These are phyloP conservation scores for Ochlodes sylvanus DNA, from an alignment of 2,888 invertebrate species.

Conservation along the genomic window DNA sequence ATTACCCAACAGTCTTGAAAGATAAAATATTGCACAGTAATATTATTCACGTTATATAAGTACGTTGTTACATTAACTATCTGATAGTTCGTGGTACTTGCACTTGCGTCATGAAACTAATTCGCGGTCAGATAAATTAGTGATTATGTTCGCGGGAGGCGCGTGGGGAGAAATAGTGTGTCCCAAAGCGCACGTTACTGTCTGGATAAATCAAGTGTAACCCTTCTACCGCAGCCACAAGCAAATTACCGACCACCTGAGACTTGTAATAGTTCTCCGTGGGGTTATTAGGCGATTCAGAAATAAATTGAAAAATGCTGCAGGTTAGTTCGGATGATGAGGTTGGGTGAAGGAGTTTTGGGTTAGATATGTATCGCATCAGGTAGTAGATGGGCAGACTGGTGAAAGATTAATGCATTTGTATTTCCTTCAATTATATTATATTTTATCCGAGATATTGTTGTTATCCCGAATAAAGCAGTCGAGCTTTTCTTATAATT, in stretches of 20 bases:
- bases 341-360: too few relatives aligned
- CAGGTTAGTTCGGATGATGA: not conserved
- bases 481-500: too few relatives aligned
- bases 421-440: too few relatives aligned
- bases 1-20: not conserved
- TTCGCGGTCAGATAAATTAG: slow-evolving; percentile 65
- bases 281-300: slow-evolving; percentile 59
- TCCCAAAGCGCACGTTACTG: slow-evolving; percentile 74
- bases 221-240: slow-evolving; percentile 72
- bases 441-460: too few relatives aligned
- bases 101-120: slow-evolving; percentile 52
- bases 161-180: slow-evolving; percentile 65
- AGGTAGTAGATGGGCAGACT: too few relatives aligned
- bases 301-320: slow-evolving; percentile 23
- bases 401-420: too few relatives aligned
- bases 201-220: slow-evolving; percentile 77
- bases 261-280: slow-evolving; percentile 78
- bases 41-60: slow-evolving; percentile 15
- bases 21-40: not conserved
- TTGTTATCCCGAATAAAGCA: too few relatives aligned
- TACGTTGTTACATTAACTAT: not conserved
- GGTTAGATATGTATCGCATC: too few relatives aligned
- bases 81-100: not conserved
- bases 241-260: slow-evolving; percentile 83
- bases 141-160: slow-evolving; percentile 63